phyloP scores from a whole-genome alignment of 1,140 invertebrate genomes.

The Ruditapes philippinarum region DNA sequence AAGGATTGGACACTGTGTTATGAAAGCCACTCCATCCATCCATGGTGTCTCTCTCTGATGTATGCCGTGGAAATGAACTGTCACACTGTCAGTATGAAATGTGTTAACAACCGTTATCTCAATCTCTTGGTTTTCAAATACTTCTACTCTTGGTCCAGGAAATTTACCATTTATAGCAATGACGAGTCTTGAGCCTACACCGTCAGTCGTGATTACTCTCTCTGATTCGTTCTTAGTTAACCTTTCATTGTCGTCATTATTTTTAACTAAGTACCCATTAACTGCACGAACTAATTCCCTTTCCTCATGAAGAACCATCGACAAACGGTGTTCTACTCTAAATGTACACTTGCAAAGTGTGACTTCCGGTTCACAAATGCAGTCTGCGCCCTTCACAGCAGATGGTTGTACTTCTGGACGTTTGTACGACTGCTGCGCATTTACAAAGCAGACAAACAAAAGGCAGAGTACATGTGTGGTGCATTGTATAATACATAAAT shows the following conservation, averaged over 20 bases:
- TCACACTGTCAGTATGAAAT: conserved; percentile 93
- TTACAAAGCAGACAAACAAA: neutral
- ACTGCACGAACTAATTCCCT: neutral
- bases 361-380: neutral
- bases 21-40: conserved; percentile 96
- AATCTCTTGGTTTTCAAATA: conserved; percentile 94
- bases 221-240: neutral
- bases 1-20: conserved; percentile 96
- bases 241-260: neutral
- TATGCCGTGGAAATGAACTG: conserved; percentile 96
- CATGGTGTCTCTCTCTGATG: conserved; percentile 93
- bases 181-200: conserved; percentile 71
- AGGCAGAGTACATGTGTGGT: too few species aligned
- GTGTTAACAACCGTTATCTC: conserved; percentile 94
- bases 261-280: neutral
- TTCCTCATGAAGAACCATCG: conserved; percentile 14
- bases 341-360: conserved; percentile 33
- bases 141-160: conserved; percentile 88
- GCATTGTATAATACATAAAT: too few species aligned
- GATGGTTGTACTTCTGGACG: neutral
- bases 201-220: conserved; percentile 78
- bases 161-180: conserved; percentile 77
- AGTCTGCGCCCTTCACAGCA: neutral
- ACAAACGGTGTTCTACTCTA: neutral
- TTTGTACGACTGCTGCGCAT: neutral